A percentile compares a stretch with the other conserved stretches of the same genome.
Conservation (phyloP, 2,888 invertebrate genomes). For the Rhagophthalmus giganteus region DNA sequence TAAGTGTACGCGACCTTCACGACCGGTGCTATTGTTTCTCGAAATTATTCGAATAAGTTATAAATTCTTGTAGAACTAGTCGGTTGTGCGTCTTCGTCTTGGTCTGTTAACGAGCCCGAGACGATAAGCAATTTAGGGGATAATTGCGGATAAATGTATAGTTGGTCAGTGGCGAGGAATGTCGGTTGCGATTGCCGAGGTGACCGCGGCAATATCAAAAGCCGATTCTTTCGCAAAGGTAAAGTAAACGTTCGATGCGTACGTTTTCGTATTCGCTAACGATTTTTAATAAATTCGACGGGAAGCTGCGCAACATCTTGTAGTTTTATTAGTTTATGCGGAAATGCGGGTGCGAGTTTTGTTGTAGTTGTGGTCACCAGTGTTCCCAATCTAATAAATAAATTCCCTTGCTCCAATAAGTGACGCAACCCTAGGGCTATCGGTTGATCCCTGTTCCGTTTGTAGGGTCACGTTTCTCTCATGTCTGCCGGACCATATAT, state of each 20-base stretch:
- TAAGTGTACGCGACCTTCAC: background rate
- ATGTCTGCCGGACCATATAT: slow-evolving; percentile 34
- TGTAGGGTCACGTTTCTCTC: slow-evolving; percentile 40
- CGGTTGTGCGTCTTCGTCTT: slow-evolving; percentile 4
- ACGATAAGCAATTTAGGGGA: slow-evolving; percentile 13
- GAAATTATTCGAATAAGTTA: slow-evolving; percentile 15
- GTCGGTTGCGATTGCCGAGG: slow-evolving; percentile 10
- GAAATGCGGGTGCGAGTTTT: slow-evolving; percentile 2
- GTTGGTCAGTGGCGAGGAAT: slow-evolving; percentile 22
- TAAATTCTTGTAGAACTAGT: slow-evolving; percentile 10
- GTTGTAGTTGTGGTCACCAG: slow-evolving; percentile 30
- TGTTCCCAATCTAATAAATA: slow-evolving; percentile 36
- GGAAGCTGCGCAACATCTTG: too few relatives aligned
- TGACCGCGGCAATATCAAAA: slow-evolving; percentile 14
- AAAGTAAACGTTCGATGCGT: background rate
- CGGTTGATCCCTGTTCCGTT: slow-evolving; percentile 37
- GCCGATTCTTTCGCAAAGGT: slow-evolving; percentile 2
- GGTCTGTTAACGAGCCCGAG: slow-evolving; percentile 5
- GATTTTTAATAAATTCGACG: too few relatives aligned
- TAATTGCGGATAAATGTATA: slow-evolving; percentile 16
- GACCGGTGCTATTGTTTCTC: slow-evolving; percentile 6
- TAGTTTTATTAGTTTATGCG: too few relatives aligned
- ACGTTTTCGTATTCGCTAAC: too few relatives aligned
- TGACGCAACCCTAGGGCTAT: slow-evolving; percentile 38
- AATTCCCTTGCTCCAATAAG: slow-evolving; percentile 34